Base-by-base conservation (phyloP, 2,888 invertebrate species). In the Ophioninae sp. region DNA sequence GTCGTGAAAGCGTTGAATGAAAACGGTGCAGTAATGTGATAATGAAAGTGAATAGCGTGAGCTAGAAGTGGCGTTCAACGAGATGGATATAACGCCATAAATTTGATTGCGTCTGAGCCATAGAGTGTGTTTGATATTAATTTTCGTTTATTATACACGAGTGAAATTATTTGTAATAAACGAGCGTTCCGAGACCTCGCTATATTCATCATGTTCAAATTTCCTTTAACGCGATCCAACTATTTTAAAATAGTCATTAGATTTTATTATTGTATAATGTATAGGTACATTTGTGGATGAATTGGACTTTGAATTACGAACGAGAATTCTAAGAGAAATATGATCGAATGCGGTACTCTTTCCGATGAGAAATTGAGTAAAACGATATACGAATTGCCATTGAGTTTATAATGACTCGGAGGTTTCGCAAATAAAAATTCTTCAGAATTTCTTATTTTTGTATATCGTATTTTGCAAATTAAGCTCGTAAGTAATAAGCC, bases 21-120 rank as follows among this genome's bases (percentile, higher is more conserved):
- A 64, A 73, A 59, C 10, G 50, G 13, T 56, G 44, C 56, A 39
- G 41, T 65, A 65, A 68, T 56, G 50, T 59, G 50, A 64, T 59
- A 67, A 81, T 65, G 37, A 69, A 59, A 65, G 75, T 72, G 17
- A 72, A 56, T 59, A 10, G 59, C 20, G 44, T 67, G 67, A 76
- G 67, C 50, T 44, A 77, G 64, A 37, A 76, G 74, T 56, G 20
- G n/a, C 17, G 61, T 74, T 59, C 77, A 67, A 56, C 5, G 21
- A 62, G 41, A 72, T 23, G 65, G 56, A 13, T 44, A 59, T 59
- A 21, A 20, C 13, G 13, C 21, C 67, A 76, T 37, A 56, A 61
- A 74, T 62, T 13, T 30, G 37, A 78, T 75, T 23, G 13, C 21
- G 17, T 13, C 17, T 13, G 39, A 57, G 64, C n/a, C 69, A 64